Base-by-base conservation (phyloP, 2,888 invertebrate genomes). In the Lasioglossum calceatum region DNA sequence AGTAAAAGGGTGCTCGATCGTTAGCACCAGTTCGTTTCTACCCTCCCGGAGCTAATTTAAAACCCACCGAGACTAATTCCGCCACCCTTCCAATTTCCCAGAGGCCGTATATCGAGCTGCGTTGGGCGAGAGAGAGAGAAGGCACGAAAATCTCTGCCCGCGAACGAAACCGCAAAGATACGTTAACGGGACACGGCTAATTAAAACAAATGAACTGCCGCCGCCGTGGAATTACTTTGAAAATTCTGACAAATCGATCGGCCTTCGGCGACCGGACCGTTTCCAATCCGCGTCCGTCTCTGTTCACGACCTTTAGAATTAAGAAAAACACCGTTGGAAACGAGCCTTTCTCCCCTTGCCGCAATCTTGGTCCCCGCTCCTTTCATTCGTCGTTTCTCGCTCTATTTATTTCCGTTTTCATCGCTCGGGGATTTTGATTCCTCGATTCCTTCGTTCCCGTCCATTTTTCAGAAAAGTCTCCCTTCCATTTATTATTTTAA, bases 171-270 rank as follows among this genome's bases (percentile, higher is more conserved):
- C 84, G 84, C 86, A 77, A 82, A 82, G 91, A 87, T 85, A 84
- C 89, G 87, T 91, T 91, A 91, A 91, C 90, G 86, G 91, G 85
- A 76, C 54, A 70, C 72, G 23, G 75, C 70, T 89, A 91, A 91
- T 91, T 91, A 85, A 89, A 91, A 91, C 90, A 84, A 91, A 91
- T 87, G 91, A 91, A 84, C 79, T 75, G 58, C n/a, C 73, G 27
- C 39, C 70, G n/a, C 3, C 67, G 74, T 47, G 84, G 86, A 87
- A 91, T 87, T 84, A 85, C 86, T 87, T 73, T 54, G 90, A 87
- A 90, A 87, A 91, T 90, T 90, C 88, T 87, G 90, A 91, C 87
- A 90, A 90, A 91, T 91, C 87, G 88, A 91, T 88, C 72, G 85
- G 71, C 82, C 81, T 75, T 84, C 78, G 86, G 58, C 80, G 84